These are phyloP conservation scores for Wiebesia pumilae DNA, from an alignment of 1,140 invertebrate genomes.

Conservation along the genomic window DNA sequence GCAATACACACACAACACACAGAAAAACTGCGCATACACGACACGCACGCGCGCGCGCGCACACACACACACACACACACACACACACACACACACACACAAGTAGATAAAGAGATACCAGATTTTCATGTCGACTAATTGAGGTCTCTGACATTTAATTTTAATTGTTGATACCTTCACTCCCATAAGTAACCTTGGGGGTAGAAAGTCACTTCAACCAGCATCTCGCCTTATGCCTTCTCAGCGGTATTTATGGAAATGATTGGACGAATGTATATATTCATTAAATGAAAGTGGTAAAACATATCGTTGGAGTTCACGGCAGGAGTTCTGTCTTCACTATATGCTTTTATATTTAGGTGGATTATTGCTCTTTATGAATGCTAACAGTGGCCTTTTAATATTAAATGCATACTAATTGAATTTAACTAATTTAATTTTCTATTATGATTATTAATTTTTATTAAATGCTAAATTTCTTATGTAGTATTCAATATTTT, in stretches of 20 bases:
- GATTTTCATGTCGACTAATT: neutral
- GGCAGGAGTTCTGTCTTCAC: neutral
- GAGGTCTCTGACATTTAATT: slow-evolving; percentile 29
- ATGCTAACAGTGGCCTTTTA: no score
- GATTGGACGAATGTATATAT: neutral
- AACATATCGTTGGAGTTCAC: neutral
- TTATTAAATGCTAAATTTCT: neutral
- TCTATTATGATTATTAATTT: neutral
- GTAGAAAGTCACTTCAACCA: slow-evolving; percentile 21
- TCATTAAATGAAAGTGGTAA: neutral
- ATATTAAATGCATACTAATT: no score
- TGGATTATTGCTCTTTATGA: neutral
- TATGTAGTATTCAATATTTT: neutral
- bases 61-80: no score
- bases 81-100: neutral
- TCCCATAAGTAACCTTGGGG: slow-evolving; percentile 1
- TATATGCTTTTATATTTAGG: neutral
- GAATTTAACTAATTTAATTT: no score
- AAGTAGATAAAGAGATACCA: neutral
- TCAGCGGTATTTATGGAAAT: neutral
- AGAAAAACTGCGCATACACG: no score
- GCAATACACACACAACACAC: no score
- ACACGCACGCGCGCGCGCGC: no score
- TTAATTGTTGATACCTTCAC: slow-evolving; percentile 31
- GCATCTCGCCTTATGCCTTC: neutral